phyloP scores from a whole-genome alignment of 2,888 invertebrate species.

The Hedychridium roseum region DNA sequence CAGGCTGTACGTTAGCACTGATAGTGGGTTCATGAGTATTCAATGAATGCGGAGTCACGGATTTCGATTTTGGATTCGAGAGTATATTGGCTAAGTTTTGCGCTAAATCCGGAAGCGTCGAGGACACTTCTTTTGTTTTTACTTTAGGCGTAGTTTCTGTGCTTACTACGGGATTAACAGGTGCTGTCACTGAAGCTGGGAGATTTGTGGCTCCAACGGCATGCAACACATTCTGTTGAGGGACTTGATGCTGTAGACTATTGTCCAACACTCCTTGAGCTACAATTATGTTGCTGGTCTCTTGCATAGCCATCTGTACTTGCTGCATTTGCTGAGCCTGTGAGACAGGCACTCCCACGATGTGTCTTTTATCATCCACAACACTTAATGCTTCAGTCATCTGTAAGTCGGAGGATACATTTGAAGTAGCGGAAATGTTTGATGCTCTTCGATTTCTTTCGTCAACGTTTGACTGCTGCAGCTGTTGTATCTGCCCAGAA shows the following conservation, averaged over 20 bases:
- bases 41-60: slow-evolving; percentile 45
- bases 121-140: slow-evolving; percentile 58
- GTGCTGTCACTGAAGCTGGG: slow-evolving; percentile 21
- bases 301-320: slow-evolving; percentile 30
- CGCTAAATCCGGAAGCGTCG: slow-evolving; percentile 59
- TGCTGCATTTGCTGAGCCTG: slow-evolving; percentile 30
- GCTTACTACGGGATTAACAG: slow-evolving; percentile 27
- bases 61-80: slow-evolving; percentile 59
- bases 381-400: slow-evolving; percentile 35
- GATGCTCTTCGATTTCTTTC: slow-evolving; percentile 58
- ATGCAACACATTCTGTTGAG: slow-evolving; percentile 35
- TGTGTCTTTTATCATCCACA: slow-evolving; percentile 37
- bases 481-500: slow-evolving; percentile 39
- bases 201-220: slow-evolving; percentile 19
- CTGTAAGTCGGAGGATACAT: slow-evolving; percentile 54
- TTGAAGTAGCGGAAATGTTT: slow-evolving; percentile 52
- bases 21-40: slow-evolving; percentile 39
- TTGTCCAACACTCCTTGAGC: slow-evolving; percentile 29
- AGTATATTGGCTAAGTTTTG: slow-evolving; percentile 61
- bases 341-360: slow-evolving; percentile 18
- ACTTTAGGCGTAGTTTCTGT: slow-evolving; percentile 39
- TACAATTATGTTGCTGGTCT: slow-evolving; percentile 21
- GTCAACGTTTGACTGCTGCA: slow-evolving; percentile 47
- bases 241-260: slow-evolving; percentile 26
- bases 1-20: slow-evolving; percentile 18